Evolutionary conservation across 2,113 vertebrate genomes (phyloP), one percentile per base, ranked within the genome.

Genomic region (Channa maculata): DNA sequence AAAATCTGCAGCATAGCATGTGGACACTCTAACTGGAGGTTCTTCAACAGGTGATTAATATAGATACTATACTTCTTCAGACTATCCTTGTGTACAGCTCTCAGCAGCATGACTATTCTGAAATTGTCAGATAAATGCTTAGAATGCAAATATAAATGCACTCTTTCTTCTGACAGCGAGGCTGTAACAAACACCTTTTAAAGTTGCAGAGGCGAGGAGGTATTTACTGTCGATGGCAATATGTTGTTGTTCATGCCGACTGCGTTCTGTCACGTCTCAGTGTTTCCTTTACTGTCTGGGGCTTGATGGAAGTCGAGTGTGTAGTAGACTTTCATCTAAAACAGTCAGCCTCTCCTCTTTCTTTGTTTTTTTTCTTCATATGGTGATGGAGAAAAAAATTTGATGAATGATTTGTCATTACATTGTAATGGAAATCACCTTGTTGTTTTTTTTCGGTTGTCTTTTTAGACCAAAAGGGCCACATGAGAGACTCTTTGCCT

Each of bases 401-500:
- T 75, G 69, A 34, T 49, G 63, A 65, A 71, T 69, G 66, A 81
- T 62, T 65, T 67, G 71, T 67, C 71, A 71, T 86, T 82, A 79
- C 34, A 52, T 54, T 76, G 38, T 71, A 71, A 86, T 80, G 80
- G 72, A 84, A 82, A 86, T 75, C 37, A 82, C 71, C 69, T 77
- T 80, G 80, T 66, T 61, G 59, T 81, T 88, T 64, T 88, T 64
- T 78, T 82, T 65, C 24, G 51, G 51, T 57, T 50, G 8, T 55
- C 58, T 74, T 71, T 67, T 79, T 14, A 71, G 43, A 71, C 61
- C 62, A 65, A 71, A 83, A 60, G 38, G 72, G 60, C 49, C 60
- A 46, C 50, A 15, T 5, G 71, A 64, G 71, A 68, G 44, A 52
- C 4, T 41, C 43, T 24, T 41, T 12, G 15, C 50, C 53, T 53